Conservation (phyloP, 2,113 vertebrate genomes). For the Gallinago undulata region DNA sequence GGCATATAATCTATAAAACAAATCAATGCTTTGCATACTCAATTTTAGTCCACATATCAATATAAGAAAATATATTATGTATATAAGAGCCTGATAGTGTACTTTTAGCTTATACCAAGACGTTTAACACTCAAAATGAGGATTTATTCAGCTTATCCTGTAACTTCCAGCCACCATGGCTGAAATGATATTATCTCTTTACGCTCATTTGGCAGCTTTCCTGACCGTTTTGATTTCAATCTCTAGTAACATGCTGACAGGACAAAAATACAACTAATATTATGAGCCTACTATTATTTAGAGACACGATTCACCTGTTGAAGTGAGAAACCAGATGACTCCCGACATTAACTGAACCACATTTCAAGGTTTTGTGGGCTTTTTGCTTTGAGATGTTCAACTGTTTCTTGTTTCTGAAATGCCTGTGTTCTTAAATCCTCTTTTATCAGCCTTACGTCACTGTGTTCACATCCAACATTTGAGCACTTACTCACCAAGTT, state of each 20-base stretch:
- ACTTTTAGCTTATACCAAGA: not conserved
- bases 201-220: slow-evolving; percentile 34
- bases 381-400: not conserved
- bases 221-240: slow-evolving; percentile 18
- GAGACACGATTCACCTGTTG: not conserved
- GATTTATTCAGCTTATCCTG: slow-evolving; percentile 21
- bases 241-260: slow-evolving; percentile 12
- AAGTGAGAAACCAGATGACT: slow-evolving; percentile 11
- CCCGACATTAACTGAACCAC: not conserved
- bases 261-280: slow-evolving; percentile 6
- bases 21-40: not conserved
- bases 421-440: not conserved
- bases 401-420: not conserved
- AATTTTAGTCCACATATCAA: not conserved
- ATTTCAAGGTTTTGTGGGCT: not conserved
- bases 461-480: not conserved
- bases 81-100: not conserved
- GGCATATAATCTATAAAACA: not conserved
- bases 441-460: not conserved
- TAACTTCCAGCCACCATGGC: not conserved
- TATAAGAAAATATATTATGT: not conserved
- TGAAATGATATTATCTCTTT: slow-evolving; percentile 20
- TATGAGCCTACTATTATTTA: not conserved
- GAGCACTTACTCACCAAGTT: not conserved
- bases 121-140: not conserved